These are phyloP conservation scores for Leptinotarsa rubiginosa DNA, from an alignment of 2,888 invertebrate genomes.

Conservation along the genomic window DNA sequence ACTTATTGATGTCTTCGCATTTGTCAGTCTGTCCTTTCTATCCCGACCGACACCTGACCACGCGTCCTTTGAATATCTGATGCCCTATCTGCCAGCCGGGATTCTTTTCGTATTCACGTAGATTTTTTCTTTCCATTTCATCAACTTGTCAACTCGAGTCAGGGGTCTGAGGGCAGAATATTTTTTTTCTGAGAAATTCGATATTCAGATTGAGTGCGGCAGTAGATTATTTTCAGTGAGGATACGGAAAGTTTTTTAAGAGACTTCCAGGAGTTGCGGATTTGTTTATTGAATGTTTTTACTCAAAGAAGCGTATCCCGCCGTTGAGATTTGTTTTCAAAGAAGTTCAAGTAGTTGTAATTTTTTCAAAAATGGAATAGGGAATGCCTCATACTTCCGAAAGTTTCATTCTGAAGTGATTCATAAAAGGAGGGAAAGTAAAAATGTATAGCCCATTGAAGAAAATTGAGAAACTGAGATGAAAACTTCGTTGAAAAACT, in stretches of 20 bases:
- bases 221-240: conserved; percentile 10
- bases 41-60: conserved; percentile 55
- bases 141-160: conserved; percentile 24
- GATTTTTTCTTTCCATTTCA: conserved; percentile 24
- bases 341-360: too few species aligned
- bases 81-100: conserved; percentile 2
- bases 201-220: conserved; percentile 18
- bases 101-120: conserved; percentile 3
- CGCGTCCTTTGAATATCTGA: conserved; percentile 23
- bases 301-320: neutral
- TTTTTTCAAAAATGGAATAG: too few species aligned
- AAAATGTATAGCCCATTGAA: too few species aligned
- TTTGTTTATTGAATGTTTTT: neutral
- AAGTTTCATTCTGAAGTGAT: too few species aligned
- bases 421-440: too few species aligned
- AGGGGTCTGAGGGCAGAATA: neutral
- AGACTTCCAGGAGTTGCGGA: neutral
- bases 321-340: too few species aligned
- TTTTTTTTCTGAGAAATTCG: conserved; percentile 15
- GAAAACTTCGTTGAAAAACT: too few species aligned
- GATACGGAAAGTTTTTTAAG: neutral
- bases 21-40: conserved; percentile 53
- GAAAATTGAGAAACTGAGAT: too few species aligned
- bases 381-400: too few species aligned
- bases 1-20: conserved; percentile 61